A percentile compares a stretch with the other conserved stretches of the same genome.
Conservation (phyloP, 1,140 invertebrate species). For the Hormaphis cornu region DNA sequence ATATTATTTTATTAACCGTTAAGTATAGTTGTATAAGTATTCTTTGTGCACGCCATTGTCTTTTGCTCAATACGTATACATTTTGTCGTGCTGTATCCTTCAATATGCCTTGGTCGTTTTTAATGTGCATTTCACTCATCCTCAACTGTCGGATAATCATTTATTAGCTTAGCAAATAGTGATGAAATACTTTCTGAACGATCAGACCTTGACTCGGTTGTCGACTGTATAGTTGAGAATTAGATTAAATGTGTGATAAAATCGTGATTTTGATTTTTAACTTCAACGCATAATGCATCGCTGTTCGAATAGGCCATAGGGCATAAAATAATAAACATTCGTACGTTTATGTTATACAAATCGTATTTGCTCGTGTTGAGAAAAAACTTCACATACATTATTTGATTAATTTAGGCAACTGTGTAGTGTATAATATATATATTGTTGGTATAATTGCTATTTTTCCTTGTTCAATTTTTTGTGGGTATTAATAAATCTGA, state of each 20-base stretch:
- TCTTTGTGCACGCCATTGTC: neutral
- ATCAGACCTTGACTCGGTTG: constrained; percentile 11
- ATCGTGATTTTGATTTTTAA: constrained; percentile 5
- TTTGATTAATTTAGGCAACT: too few species aligned
- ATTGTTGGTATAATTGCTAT: too few species aligned
- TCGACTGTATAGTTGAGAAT: too few species aligned
- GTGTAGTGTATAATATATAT: too few species aligned
- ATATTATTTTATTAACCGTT: too few species aligned
- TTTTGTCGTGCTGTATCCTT: neutral
- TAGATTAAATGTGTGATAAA: neutral
- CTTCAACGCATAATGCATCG: too few species aligned
- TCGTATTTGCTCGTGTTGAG: neutral
- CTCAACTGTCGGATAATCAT: neutral
- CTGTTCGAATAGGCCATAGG: neutral
- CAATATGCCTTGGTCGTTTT: neutral
- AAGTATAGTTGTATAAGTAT: too few species aligned
- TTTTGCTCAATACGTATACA: neutral
- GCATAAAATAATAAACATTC: neutral
- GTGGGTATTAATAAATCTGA: too few species aligned
- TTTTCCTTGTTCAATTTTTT: too few species aligned
- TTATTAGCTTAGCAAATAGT: neutral
- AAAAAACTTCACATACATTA: too few species aligned
- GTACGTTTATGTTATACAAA: neutral
- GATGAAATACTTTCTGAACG: neutral
- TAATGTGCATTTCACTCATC: neutral